Evolutionary conservation across 2,888 invertebrate species (phyloP).

Genomic region (Megaustenia siamemsis): DNA sequence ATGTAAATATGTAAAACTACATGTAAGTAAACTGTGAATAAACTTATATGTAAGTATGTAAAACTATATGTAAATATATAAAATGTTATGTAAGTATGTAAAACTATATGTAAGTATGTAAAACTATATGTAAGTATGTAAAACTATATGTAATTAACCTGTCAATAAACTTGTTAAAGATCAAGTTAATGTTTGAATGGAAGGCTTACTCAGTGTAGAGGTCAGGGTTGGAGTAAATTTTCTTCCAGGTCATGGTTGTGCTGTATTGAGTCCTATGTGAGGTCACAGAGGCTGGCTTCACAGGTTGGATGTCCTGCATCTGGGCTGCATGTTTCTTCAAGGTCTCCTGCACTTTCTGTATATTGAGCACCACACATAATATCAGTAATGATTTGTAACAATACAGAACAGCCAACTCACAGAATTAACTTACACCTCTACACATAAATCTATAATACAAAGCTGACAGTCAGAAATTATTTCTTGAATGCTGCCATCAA

Average conservation of each 20-base stretch:
- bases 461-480: neutral
- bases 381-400: neutral
- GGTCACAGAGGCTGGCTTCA: conserved; percentile 70
- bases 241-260: conserved; percentile 76
- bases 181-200: neutral
- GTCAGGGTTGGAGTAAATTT: conserved; percentile 77
- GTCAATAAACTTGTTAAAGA: no score
- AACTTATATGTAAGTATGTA: no score
- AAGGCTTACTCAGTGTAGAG: conserved; percentile 69
- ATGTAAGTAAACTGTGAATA: no score
- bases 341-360: conserved; percentile 77
- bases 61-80: no score
- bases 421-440: neutral
- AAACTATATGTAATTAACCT: no score
- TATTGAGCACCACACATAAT: neutral
- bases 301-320: conserved; percentile 70
- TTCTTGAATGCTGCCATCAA: no score
- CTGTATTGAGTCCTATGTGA: conserved; percentile 72
- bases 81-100: neutral
- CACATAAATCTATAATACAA: neutral
- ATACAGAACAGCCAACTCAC: neutral
- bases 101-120: no score
- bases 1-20: no score
- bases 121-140: no score
- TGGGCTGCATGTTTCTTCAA: conserved; percentile 75